Evolutionary conservation across 1,140 invertebrate species (phyloP).

Genomic region (Bombus breviceps): DNA sequence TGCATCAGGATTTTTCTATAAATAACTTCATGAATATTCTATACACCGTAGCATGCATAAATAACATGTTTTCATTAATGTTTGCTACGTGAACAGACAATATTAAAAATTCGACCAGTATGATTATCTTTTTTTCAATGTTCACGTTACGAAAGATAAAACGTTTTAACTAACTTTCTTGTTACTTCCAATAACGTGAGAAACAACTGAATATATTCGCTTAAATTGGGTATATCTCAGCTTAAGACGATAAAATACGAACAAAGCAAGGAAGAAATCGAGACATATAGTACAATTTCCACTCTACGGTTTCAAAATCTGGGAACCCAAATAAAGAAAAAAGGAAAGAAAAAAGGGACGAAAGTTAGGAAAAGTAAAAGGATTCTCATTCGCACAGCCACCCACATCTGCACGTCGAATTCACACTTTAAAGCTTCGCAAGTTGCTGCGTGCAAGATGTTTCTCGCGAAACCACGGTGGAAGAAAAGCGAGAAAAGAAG

Average conservation of each 20-base stretch:
- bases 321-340: not conserved
- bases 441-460: conserved; percentile 17
- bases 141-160: not conserved
- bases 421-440: not conserved
- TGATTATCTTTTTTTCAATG: not conserved
- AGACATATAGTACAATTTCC: not conserved
- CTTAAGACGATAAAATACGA: not conserved
- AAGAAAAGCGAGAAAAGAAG: not conserved
- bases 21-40: conserved; percentile 8
- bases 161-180: not conserved
- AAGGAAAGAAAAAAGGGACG: not conserved
- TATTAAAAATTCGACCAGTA: not conserved
- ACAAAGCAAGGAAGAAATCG: not conserved
- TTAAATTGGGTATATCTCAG: not conserved
- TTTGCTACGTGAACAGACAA: not conserved
- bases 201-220: not conserved
- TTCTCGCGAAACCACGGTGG: not conserved
- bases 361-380: not conserved
- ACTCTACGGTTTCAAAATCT: not conserved
- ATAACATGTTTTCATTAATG: conserved; percentile 7
- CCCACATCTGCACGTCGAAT: no score
- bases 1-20: conserved; percentile 9
- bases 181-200: not conserved
- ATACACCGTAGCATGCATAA: not conserved
- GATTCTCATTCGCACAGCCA: not conserved